Conservation (phyloP, 2,113 vertebrate species). For the Colistium nudipinnis region DNA sequence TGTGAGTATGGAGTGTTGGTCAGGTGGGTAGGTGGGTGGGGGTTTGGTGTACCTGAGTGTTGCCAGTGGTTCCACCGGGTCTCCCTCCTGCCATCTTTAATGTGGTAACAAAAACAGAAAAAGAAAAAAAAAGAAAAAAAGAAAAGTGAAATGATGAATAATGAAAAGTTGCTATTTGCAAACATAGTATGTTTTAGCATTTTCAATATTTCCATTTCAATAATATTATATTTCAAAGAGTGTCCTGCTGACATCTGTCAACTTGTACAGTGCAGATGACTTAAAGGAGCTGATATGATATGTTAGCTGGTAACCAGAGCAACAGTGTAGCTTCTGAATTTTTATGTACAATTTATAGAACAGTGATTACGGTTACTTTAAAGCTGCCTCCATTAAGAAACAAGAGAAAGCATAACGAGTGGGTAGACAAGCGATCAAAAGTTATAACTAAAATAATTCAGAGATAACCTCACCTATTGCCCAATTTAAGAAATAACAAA, state of each 20-base stretch:
- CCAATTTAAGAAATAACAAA: background rate
- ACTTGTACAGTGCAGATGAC: background rate
- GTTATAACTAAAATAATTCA: background rate
- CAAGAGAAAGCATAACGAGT: constrained; percentile 9
- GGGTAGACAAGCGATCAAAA: background rate
- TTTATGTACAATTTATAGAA: no score
- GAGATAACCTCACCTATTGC: background rate
- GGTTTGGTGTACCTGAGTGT: constrained; percentile 78
- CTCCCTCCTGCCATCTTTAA: constrained; percentile 83
- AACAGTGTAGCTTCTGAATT: no score
- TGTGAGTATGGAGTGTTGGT: background rate
- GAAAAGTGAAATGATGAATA: constrained; percentile 68
- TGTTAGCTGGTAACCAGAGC: background rate
- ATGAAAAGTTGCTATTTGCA: no score
- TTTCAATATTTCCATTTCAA: constrained; percentile 7
- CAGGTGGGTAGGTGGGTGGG: background rate
- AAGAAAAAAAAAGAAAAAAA: constrained; percentile 37
- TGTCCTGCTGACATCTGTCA: background rate
- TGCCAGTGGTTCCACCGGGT: constrained; percentile 81
- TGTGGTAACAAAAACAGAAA: constrained; percentile 56
- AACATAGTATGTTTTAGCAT: background rate
- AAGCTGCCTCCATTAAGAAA: constrained; percentile 41
- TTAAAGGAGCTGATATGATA: constrained; percentile 18
- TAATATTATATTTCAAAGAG: background rate
- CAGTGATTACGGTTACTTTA: no score